Conservation (phyloP, 2,888 invertebrate genomes). For the Drosophila colorata region DNA sequence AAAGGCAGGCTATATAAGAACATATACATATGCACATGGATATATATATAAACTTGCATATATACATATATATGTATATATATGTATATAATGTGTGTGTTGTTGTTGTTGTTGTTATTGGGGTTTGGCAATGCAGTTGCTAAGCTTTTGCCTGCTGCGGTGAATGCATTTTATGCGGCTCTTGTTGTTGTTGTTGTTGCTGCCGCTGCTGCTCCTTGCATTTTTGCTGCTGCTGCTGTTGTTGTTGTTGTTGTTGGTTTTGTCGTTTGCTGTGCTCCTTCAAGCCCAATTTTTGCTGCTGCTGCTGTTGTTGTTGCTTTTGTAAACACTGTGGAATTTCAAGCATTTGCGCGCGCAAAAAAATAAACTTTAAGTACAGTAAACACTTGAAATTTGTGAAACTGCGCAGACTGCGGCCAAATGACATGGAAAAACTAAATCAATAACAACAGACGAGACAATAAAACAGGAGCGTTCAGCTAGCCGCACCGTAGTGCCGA, state of each 20-base stretch:
- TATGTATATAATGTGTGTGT: conserved; percentile 23
- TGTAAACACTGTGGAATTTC: conserved; percentile 57
- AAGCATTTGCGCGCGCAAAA: conserved; percentile 51
- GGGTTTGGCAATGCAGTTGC: conserved; percentile 76
- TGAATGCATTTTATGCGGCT: conserved; percentile 68
- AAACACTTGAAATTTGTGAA: conserved; percentile 49
- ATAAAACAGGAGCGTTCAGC: not conserved
- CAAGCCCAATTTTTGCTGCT: conserved; percentile 41
- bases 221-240: conserved; percentile 38
- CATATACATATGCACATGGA: conserved; percentile 1
- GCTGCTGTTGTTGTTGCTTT: conserved; percentile 21
- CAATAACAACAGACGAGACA: conserved; percentile 48
- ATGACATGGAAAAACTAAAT: conserved; percentile 55
- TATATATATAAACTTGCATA: conserved; percentile 1
- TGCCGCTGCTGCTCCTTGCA: conserved; percentile 49
- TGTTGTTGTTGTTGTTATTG: conserved; percentile 61
- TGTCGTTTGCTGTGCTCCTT: conserved; percentile 45
- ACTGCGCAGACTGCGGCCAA: conserved; percentile 22
- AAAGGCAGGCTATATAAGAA: conserved; percentile 53
- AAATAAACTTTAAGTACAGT: conserved; percentile 55
- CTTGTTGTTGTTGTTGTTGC: conserved; percentile 19
- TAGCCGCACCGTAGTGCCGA: not conserved
- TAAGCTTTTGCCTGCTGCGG: conserved; percentile 62
- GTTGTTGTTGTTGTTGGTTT: conserved; percentile 30
- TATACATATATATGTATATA: conserved; percentile 15